These are phyloP conservation scores for Thunnus albacares DNA, from an alignment of 2,797 vertebrate genomes.

Conservation along the genomic window DNA sequence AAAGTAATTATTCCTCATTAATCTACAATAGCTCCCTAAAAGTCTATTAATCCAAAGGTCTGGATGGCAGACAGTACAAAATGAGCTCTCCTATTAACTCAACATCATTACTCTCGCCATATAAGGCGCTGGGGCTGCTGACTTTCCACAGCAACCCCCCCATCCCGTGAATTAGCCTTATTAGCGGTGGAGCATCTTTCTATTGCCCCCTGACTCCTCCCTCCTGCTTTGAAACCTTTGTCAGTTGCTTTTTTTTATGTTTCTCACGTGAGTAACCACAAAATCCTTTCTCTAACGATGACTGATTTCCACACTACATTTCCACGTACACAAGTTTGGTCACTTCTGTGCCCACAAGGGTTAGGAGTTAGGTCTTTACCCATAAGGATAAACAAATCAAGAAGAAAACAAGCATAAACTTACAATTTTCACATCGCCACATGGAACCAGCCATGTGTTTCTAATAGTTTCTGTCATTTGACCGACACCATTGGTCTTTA, in stretches of 20 bases:
- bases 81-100: conserved; percentile 78
- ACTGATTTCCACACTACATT: neutral
- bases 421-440: no score
- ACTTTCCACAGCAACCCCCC: conserved; percentile 43
- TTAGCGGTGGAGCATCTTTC: conserved; percentile 58
- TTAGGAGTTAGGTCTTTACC: neutral
- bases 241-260: conserved; percentile 3
- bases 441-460: neutral
- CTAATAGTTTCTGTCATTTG: neutral
- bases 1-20: conserved; percentile 80
- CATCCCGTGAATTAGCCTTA: conserved; percentile 73
- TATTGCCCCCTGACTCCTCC: conserved; percentile 27
- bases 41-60: conserved; percentile 76
- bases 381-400: neutral
- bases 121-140: conserved; percentile 48
- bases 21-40: conserved; percentile 63
- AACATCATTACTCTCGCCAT: conserved; percentile 75
- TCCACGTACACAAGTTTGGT: neutral
- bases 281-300: neutral
- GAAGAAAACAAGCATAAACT: neutral
- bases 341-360: neutral
- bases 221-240: conserved; percentile 1
- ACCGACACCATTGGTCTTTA: neutral
- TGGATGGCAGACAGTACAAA: conserved; percentile 70
- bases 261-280: conserved; percentile 4